Evolutionary conservation across 2,888 invertebrate genomes (phyloP), one percentile per base, ranked within the genome.

Genomic region (Agrotis puta): DNA sequence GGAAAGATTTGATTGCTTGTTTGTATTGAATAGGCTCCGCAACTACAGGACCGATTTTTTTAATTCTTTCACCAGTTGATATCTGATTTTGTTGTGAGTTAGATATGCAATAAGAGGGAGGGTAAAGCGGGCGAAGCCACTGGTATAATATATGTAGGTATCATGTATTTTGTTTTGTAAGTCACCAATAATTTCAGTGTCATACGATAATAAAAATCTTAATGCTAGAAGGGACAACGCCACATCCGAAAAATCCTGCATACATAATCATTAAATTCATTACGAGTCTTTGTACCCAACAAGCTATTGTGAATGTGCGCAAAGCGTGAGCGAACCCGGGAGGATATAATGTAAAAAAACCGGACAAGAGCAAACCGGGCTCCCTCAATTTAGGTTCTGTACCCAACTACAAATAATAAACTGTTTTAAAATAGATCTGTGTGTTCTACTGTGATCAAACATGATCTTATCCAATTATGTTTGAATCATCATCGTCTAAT

Each of bases 221-320:
- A 80, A 85, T 77, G 80, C 82, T 84, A 85, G 74, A 82, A 83
- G 82, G 82, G 70, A 80, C 75, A 78, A 83, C 70, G 73, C 77
- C 74, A 85, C 86, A 88, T 90, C 90, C 89, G 85, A 85, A 85
- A 77, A 85, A 68, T 81, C 82, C 83, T 82, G 87, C 88, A 88
- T 89, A 87, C 87, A 85, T 89, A 87, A 86, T 89, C 85, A 86
- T 88, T 86, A 84, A 88, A 89, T 88, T 90, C 86, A 88, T 88
- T 87, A 86, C 84, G 78, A 84, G 82, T 86, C 83, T 87, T 87
- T 87, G 87, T 87, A 75, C 39, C 72, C 82, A 77, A 75, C 84
- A 69, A 76, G 71, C 87, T 82, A 84, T 89, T 89, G 88, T 89
- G 71, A 72, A 83, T 88, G 88, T 89, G 87, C 89, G 73, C 78